phyloP scores from a whole-genome alignment of 2,888 invertebrate species.

The Plagodis dolabraria region DNA sequence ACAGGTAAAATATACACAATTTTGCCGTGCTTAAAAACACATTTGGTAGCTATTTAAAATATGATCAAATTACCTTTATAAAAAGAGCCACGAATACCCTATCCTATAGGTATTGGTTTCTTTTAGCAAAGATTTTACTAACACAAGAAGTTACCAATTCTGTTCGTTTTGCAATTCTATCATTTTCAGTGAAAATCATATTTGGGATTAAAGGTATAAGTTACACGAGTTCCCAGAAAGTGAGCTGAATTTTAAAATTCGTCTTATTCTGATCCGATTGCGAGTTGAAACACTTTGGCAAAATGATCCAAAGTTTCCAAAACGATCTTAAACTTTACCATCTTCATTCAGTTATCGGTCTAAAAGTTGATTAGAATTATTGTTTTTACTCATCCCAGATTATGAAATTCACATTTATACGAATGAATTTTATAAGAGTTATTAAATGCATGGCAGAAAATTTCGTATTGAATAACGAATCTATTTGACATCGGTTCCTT shows the following conservation, averaged over 20 bases:
- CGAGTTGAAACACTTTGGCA: constrained; percentile 17
- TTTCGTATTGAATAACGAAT: too few relatives aligned
- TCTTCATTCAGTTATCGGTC: constrained; percentile 6
- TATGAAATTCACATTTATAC: not conserved
- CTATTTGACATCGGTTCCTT: too few relatives aligned
- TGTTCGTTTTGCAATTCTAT: constrained; percentile 11
- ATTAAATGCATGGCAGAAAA: too few relatives aligned
- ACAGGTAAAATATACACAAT: too few relatives aligned
- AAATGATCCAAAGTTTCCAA: constrained; percentile 19
- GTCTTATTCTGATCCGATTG: constrained; percentile 1
- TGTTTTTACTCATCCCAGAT: constrained; percentile 3
- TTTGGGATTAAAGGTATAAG: constrained; percentile 22
- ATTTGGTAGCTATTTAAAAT: too few relatives aligned
- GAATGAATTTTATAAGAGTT: too few relatives aligned
- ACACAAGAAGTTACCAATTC: constrained; percentile 4
- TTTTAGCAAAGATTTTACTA: constrained; percentile 6
- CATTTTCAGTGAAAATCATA: constrained; percentile 21
- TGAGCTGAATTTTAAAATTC: constrained; percentile 22
- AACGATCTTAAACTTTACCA: constrained; percentile 10
- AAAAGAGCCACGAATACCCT: not conserved
- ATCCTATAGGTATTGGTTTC: not conserved
- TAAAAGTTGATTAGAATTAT: constrained; percentile 20
- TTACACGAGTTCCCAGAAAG: constrained; percentile 14
- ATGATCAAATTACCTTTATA: too few relatives aligned
- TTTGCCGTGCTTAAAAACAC: too few relatives aligned